A percentile compares a stretch with the other conserved stretches of the same genome.
Evolutionary conservation across 2,797 vertebrate genomes (phyloP).

Genomic region (Xyrichtys novacula): DNA sequence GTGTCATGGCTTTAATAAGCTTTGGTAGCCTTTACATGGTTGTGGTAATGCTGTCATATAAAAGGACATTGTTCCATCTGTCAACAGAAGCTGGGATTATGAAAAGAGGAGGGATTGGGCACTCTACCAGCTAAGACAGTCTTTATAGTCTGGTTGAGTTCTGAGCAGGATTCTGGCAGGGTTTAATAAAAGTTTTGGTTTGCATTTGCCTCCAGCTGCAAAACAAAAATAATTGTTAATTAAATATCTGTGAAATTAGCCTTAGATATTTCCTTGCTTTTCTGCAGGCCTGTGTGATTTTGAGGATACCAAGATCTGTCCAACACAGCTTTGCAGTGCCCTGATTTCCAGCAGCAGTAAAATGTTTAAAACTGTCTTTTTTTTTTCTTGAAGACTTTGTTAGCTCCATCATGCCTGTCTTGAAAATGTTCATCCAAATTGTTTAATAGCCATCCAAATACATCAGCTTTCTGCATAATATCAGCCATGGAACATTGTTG

Average conservation of each 20-base stretch:
- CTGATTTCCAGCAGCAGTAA: conserved; percentile 14
- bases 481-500: background rate
- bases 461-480: conserved; percentile 12
- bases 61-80: conserved; percentile 48
- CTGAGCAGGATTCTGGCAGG: conserved; percentile 10
- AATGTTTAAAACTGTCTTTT: background rate
- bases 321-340: conserved; percentile 11
- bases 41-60: conserved; percentile 29
- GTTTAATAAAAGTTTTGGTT: conserved; percentile 25
- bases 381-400: background rate
- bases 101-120: conserved; percentile 26
- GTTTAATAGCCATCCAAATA: conserved; percentile 48
- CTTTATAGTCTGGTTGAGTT: conserved; percentile 20
- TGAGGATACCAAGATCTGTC: conserved; percentile 10
- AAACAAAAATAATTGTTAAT: conserved; percentile 26
- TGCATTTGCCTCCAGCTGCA: conserved; percentile 12
- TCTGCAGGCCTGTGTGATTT: conserved; percentile 44
- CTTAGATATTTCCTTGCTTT: conserved; percentile 11
- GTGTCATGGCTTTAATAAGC: conserved; percentile 32
- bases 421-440: conserved; percentile 36
- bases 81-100: conserved; percentile 47
- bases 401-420: conserved; percentile 22
- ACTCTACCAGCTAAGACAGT: conserved; percentile 16
- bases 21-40: conserved; percentile 33
- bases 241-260: conserved; percentile 21